Conservation (phyloP, 2,888 invertebrate species). For the Baccha elongata region DNA sequence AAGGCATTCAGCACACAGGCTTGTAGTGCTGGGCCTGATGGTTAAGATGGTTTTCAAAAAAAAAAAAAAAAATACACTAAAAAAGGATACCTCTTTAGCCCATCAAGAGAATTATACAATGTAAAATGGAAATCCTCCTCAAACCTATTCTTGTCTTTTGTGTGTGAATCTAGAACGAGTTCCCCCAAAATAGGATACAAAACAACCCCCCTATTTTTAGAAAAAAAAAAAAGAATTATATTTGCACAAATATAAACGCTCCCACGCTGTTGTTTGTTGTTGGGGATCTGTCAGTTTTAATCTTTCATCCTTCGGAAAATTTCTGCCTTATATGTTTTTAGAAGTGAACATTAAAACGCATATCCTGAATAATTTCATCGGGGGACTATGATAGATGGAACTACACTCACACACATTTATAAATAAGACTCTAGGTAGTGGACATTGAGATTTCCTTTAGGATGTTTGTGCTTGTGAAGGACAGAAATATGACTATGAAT, state of each 20-base stretch:
- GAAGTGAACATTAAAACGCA: no score
- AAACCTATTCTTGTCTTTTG: slow-evolving; percentile 8
- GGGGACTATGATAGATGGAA: no score
- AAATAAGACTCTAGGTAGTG: no score
- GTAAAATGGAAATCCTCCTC: slow-evolving; percentile 49
- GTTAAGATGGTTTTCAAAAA: slow-evolving; percentile 9
- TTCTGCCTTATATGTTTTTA: no score
- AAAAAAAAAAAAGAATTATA: slow-evolving; percentile 18
- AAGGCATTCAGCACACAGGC: background rate
- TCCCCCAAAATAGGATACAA: slow-evolving; percentile 5
- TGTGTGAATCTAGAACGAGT: background rate
- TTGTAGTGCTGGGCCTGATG: background rate
- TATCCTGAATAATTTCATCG: no score
- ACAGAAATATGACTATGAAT: no score
- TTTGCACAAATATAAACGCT: slow-evolving; percentile 49
- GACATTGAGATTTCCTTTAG: no score
- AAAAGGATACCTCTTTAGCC: slow-evolving; percentile 32
- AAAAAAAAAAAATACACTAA: slow-evolving; percentile 18
- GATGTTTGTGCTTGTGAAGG: no score
- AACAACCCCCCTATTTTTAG: background rate
- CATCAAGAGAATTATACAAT: slow-evolving; percentile 53
- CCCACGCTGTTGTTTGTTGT: background rate
- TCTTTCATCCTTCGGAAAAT: slow-evolving; percentile 38
- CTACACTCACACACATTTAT: no score
- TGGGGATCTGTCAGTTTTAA: slow-evolving; percentile 4